Conservation (phyloP, 2,888 invertebrate species). For the Galeopsomyia nigrocyanea region DNA sequence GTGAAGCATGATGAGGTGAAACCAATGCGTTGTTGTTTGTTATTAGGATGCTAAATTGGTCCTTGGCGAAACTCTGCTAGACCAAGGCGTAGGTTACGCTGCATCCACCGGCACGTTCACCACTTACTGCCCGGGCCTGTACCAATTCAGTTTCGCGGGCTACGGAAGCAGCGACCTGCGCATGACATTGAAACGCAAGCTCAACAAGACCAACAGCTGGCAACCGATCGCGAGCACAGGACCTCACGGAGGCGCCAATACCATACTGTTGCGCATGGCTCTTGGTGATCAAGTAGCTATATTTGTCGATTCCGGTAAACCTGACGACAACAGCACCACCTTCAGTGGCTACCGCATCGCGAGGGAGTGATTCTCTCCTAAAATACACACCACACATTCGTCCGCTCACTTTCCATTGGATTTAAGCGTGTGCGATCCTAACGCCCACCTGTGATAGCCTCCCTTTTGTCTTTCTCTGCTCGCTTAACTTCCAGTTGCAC, state of each 20-base stretch:
- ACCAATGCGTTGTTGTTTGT: too few species aligned
- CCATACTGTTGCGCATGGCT: constrained; percentile 64
- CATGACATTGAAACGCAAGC: constrained; percentile 62
- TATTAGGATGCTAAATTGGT: constrained; percentile 55
- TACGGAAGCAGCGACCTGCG: constrained; percentile 61
- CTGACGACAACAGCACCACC: constrained; percentile 57
- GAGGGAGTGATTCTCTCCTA: constrained; percentile 58
- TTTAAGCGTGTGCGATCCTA: background rate
- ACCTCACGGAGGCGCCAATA: constrained; percentile 64
- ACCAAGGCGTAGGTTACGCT: constrained; percentile 69
- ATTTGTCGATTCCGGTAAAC: constrained; percentile 62
- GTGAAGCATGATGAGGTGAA: too few species aligned
- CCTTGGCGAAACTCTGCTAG: constrained; percentile 62
- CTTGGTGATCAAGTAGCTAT: constrained; percentile 67
- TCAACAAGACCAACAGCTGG: constrained; percentile 60
- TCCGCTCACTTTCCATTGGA: background rate
- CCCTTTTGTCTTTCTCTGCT: background rate
- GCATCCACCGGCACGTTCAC: constrained; percentile 68
- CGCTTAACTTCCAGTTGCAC: constrained; percentile 4
- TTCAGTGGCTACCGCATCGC: constrained; percentile 67
- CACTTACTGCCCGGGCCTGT: constrained; percentile 69
- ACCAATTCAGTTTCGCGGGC: constrained; percentile 69
- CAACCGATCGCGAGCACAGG: constrained; percentile 54
- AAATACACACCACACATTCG: background rate
- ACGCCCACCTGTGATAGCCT: constrained; percentile 15